Conservation (phyloP, 37 sponge, comb jelly and placozoan species). For the Chondrilla cf. caribensis region DNA sequence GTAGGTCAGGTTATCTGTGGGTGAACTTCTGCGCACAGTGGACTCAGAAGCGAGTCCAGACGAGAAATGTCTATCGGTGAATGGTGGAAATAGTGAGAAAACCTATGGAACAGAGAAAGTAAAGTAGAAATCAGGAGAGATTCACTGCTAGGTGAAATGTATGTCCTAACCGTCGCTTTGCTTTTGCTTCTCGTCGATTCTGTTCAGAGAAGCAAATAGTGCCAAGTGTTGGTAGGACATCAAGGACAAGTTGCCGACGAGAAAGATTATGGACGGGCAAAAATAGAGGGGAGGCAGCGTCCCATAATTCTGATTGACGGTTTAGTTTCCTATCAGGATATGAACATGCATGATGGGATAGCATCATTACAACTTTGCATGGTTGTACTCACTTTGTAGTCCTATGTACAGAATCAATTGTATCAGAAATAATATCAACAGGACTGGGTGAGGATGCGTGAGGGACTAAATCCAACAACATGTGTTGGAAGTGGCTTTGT, state of each 20-base stretch:
- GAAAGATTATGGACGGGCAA: background rate
- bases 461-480: too few species aligned
- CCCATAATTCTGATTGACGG: background rate
- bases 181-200: background rate
- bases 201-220: background rate
- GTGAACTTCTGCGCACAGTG: background rate
- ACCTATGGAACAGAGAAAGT: background rate
- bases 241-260: background rate
- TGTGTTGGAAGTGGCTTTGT: too few species aligned
- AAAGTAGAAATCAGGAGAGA: too few species aligned
- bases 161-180: background rate
- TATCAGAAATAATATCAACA: too few species aligned
- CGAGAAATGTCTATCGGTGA: background rate
- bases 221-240: background rate
- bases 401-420: too few species aligned
- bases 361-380: too few species aligned
- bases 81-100: constrained; percentile 2
- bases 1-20: too few species aligned
- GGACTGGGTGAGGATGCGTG: too few species aligned
- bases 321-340: background rate
- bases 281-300: background rate
- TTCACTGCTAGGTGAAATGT: too few species aligned
- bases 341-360: too few species aligned
- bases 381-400: too few species aligned
- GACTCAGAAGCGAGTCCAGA: background rate